These are phyloP conservation scores for Agrotis ipsilon DNA, from an alignment of 2,888 invertebrate species.

Conservation along the genomic window DNA sequence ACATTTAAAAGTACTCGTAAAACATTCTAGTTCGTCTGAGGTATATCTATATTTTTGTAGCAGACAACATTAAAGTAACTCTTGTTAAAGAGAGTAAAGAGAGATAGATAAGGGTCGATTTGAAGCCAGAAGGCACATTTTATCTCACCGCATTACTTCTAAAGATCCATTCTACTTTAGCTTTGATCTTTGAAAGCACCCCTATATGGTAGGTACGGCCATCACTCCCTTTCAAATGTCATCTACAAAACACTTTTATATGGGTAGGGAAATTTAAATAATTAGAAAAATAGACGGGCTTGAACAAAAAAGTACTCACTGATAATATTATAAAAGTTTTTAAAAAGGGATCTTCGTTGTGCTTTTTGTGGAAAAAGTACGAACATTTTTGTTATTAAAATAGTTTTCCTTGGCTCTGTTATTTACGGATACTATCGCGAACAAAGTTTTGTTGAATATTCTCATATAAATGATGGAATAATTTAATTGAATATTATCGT, in stretches of 20 bases:
- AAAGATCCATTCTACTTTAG: slow-evolving; percentile 62
- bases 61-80: slow-evolving; percentile 31
- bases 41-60: slow-evolving; percentile 17
- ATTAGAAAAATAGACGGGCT: slow-evolving; percentile 35
- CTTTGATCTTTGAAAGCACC: slow-evolving; percentile 72
- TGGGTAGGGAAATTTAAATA: slow-evolving; percentile 37
- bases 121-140: slow-evolving; percentile 57
- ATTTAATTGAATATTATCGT: slow-evolving; percentile 15
- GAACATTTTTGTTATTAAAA: slow-evolving; percentile 42
- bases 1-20: not conserved
- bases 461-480: not conserved
- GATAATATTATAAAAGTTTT: slow-evolving; percentile 31
- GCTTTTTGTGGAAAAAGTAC: slow-evolving; percentile 27
- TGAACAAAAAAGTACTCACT: slow-evolving; percentile 20
- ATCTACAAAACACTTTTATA: slow-evolving; percentile 56
- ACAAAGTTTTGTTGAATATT: slow-evolving; percentile 24
- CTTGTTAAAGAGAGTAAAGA: slow-evolving; percentile 16
- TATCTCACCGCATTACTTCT: slow-evolving; percentile 58
- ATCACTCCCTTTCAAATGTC: slow-evolving; percentile 59
- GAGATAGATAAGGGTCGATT: slow-evolving; percentile 50
- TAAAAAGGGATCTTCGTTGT: slow-evolving; percentile 5
- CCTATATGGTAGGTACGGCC: slow-evolving; percentile 49
- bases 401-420: slow-evolving; percentile 35
- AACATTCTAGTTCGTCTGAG: slow-evolving; percentile 32
- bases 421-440: slow-evolving; percentile 1